These are phyloP conservation scores for Taenaris catops DNA, from an alignment of 2,888 invertebrate genomes.

Conservation along the genomic window DNA sequence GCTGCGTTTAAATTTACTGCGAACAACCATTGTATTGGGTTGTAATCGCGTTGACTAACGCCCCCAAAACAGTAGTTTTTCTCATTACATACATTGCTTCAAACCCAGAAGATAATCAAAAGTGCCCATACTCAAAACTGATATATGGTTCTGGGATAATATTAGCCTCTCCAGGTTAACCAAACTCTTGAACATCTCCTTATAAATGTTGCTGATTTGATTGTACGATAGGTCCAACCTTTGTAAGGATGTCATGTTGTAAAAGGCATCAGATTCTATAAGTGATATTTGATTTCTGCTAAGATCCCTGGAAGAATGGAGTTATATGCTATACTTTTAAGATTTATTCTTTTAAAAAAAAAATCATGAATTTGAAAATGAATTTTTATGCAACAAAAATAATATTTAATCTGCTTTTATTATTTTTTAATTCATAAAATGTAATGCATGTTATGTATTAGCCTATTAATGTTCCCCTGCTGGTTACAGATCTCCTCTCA, in stretches of 20 bases:
- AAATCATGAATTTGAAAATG: not conserved
- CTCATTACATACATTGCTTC: slow-evolving; percentile 89
- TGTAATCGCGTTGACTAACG: too few relatives aligned
- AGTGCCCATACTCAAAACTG: slow-evolving; percentile 83
- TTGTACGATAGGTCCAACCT: slow-evolving; percentile 85
- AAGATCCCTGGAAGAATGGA: slow-evolving; percentile 87
- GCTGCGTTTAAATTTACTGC: too few relatives aligned
- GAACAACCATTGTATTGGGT: too few relatives aligned
- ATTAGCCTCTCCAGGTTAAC: slow-evolving; percentile 84
- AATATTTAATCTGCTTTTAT: too few relatives aligned
- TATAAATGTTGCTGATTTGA: slow-evolving; percentile 83
- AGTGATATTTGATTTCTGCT: slow-evolving; percentile 88
- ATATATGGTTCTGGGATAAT: slow-evolving; percentile 86
- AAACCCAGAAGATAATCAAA: slow-evolving; percentile 84
- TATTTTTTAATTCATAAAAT: too few relatives aligned
- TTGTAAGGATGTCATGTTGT: slow-evolving; percentile 85
- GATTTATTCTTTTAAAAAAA: too few relatives aligned
- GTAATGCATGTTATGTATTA: too few relatives aligned
- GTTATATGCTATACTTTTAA: too few relatives aligned
- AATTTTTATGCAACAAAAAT: too few relatives aligned
- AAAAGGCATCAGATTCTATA: slow-evolving; percentile 87
- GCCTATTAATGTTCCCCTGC: too few relatives aligned
- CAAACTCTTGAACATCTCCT: slow-evolving; percentile 85
- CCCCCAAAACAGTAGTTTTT: too few relatives aligned
- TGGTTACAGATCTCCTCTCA: too few relatives aligned